phyloP scores from a whole-genome alignment of 2,797 vertebrate species.

The Macropodus opercularis region DNA sequence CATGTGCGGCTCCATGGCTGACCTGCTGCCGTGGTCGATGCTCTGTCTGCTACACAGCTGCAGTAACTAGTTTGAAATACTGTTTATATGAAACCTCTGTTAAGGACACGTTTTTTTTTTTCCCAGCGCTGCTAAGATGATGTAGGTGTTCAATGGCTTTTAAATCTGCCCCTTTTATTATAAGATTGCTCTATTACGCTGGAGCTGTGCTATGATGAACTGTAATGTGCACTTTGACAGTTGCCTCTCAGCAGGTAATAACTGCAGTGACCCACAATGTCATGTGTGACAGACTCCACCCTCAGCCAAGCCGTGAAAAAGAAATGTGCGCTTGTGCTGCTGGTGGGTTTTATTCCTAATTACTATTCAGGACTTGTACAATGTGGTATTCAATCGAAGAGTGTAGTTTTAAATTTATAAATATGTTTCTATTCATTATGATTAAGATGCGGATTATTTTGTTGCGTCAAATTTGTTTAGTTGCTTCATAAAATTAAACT shows the following conservation, averaged over 20 bases:
- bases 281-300: conserved; percentile 7
- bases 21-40: conserved; percentile 17
- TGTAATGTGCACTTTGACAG: conserved; percentile 19
- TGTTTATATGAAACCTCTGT: conserved; percentile 19
- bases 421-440: too few species aligned
- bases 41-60: conserved; percentile 41
- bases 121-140: not conserved
- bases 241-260: not conserved
- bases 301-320: not conserved
- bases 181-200: not conserved
- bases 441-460: too few species aligned
- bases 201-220: not conserved
- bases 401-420: too few species aligned
- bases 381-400: too few species aligned
- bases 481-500: too few species aligned
- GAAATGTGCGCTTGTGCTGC: not conserved
- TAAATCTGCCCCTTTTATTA: conserved; percentile 20
- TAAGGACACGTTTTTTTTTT: not conserved
- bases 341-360: too few species aligned
- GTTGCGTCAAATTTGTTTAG: too few species aligned
- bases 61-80: conserved; percentile 10
- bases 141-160: conserved; percentile 6
- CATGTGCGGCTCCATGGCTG: conserved; percentile 31
- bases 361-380: too few species aligned
- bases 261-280: conserved; percentile 24